Conservation (phyloP, 2,888 invertebrate species). For the Ophion costatus region DNA sequence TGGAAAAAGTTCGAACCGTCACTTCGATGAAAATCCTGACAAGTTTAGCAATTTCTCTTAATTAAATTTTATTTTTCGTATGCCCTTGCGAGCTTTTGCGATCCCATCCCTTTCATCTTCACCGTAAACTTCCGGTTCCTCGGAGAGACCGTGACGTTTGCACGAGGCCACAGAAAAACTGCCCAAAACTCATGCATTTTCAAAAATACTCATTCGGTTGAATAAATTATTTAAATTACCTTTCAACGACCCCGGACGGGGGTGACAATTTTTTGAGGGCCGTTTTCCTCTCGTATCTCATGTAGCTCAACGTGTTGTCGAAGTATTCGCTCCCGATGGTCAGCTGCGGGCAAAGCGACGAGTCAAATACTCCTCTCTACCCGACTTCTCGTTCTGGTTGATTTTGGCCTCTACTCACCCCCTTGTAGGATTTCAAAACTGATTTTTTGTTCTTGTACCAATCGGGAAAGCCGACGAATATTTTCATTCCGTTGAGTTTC, state of each 20-base stretch:
- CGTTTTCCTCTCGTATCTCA: slow-evolving; percentile 47
- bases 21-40: no score
- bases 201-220: background rate
- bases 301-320: slow-evolving; percentile 65
- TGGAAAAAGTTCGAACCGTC: slow-evolving; percentile 18
- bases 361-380: background rate
- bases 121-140: no score
- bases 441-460: slow-evolving; percentile 84
- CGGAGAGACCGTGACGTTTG: no score
- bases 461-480: slow-evolving; percentile 86
- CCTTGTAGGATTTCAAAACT: slow-evolving; percentile 84
- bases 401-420: slow-evolving; percentile 79
- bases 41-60: no score
- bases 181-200: background rate
- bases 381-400: background rate
- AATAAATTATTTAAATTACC: slow-evolving; percentile 19
- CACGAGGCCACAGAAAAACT: no score
- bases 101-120: no score
- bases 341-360: slow-evolving; percentile 41
- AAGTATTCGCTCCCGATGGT: slow-evolving; percentile 61
- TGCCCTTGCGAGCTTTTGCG: no score
- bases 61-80: no score
- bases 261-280: slow-evolving; percentile 10
- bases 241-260: background rate
- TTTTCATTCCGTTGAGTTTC: slow-evolving; percentile 84